phyloP scores from a whole-genome alignment of 2,888 invertebrate species.

The Lobophora halterata region DNA sequence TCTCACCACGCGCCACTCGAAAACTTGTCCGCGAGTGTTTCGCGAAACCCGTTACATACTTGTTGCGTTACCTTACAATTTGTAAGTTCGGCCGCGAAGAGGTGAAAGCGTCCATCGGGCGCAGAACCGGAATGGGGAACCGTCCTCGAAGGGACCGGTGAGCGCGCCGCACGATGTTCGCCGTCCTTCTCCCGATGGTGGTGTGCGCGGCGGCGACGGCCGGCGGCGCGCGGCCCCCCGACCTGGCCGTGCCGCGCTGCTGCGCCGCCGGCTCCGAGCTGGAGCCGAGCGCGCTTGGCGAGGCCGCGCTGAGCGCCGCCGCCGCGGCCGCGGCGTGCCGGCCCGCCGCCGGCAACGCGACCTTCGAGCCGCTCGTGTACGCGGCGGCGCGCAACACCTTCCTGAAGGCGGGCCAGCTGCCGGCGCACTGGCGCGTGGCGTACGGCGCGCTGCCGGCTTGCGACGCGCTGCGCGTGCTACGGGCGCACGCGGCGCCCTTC shows the following conservation, averaged over 20 bases:
- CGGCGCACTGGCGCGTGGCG: conserved; percentile 71
- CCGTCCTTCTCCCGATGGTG: conserved; percentile 30
- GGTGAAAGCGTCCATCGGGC: not conserved
- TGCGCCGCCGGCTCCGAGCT: conserved; percentile 48
- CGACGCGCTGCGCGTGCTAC: conserved; percentile 53
- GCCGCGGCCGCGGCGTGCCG: conserved; percentile 72
- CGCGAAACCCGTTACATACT: too few species aligned
- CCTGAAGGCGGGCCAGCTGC: conserved; percentile 62
- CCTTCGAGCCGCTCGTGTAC: conserved; percentile 82
- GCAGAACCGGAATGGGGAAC: conserved; percentile 16
- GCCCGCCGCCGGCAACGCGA: conserved; percentile 52
- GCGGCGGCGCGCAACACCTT: conserved; percentile 67
- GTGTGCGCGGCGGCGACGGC: conserved; percentile 38
- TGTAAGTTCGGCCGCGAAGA: not conserved
- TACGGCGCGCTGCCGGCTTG: conserved; percentile 60
- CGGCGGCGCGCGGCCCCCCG: conserved; percentile 47
- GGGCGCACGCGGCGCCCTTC: conserved; percentile 62
- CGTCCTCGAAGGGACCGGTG: conserved; percentile 22
- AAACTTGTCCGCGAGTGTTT: conserved; percentile 5
- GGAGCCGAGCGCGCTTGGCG: conserved; percentile 49
- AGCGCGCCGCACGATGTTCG: conserved; percentile 39
- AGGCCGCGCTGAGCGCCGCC: conserved; percentile 52
- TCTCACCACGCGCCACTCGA: conserved; percentile 50
- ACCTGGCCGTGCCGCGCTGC: conserved; percentile 54
- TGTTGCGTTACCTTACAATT: too few species aligned